phyloP scores from a whole-genome alignment of 2,113 vertebrate species.

The Capreolus pygargus region DNA sequence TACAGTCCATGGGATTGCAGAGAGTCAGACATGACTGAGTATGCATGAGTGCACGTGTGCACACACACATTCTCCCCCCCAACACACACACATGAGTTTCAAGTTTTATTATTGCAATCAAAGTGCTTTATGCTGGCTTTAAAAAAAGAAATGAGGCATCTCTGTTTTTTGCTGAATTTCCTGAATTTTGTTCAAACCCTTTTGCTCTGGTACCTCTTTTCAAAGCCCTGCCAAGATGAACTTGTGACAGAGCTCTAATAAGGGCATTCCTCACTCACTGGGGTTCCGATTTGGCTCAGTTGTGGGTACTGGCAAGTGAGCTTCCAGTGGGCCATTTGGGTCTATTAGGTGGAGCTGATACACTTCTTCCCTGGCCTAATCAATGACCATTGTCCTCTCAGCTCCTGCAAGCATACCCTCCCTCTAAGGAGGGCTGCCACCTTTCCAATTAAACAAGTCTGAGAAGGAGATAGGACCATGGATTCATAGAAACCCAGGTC shows the following conservation, averaged over 20 bases:
- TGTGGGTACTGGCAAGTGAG: background rate
- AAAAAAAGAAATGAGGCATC: background rate
- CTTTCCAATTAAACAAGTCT: background rate
- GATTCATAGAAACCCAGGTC: background rate
- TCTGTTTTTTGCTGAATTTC: background rate
- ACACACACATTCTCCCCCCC: background rate
- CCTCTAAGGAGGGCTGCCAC: background rate
- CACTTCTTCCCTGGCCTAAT: background rate
- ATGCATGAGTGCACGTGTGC: fast-evolving
- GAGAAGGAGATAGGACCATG: background rate
- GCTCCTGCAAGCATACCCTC: background rate
- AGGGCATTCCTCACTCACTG: background rate
- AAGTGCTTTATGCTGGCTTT: conserved; percentile 85
- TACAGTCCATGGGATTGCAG: background rate
- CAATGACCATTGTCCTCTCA: background rate
- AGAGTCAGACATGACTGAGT: background rate
- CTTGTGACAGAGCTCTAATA: background rate
- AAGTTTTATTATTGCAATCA: conserved; percentile 85
- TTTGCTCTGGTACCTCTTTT: background rate
- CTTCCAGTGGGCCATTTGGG: background rate
- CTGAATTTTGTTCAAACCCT: background rate
- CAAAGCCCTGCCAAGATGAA: background rate
- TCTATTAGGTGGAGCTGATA: background rate
- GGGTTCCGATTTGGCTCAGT: background rate
- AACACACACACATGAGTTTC: conserved; percentile 50